Conservation (phyloP, 1,140 invertebrate genomes). For the Papilio polytes region DNA sequence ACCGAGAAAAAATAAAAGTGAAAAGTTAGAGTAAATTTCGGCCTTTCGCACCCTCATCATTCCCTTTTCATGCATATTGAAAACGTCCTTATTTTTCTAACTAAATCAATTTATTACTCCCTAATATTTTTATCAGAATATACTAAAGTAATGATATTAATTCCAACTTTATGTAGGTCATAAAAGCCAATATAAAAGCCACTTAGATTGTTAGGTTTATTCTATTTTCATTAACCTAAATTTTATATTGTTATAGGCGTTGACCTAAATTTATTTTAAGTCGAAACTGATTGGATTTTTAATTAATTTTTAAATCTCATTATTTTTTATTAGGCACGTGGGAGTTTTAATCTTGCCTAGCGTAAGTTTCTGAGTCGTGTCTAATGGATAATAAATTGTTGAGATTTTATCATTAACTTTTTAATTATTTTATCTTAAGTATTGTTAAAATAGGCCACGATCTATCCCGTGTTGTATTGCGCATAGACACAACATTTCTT, state of each 20-base stretch:
- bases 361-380: slow-evolving; percentile 1
- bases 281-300: slow-evolving; percentile 13
- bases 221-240: slow-evolving; percentile 2
- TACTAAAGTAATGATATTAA: neutral
- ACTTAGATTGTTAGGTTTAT: neutral
- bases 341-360: slow-evolving; percentile 15
- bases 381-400: slow-evolving; percentile 7
- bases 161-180: too few relatives aligned
- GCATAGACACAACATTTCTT: neutral
- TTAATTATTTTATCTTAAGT: neutral
- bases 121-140: neutral
- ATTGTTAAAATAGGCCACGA: neutral
- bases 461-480: neutral
- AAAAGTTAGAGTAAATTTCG: slow-evolving; percentile 59
- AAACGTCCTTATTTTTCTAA: neutral
- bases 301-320: slow-evolving; percentile 21
- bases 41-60: slow-evolving; percentile 60
- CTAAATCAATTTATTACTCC: slow-evolving; percentile 22
- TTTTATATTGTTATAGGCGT: neutral
- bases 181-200: neutral
- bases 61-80: slow-evolving; percentile 46
- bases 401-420: neutral
- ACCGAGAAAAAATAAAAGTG: slow-evolving; percentile 48
- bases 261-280: neutral
- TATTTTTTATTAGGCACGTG: slow-evolving; percentile 8